phyloP scores from a whole-genome alignment of 1,140 invertebrate species.

The Nasonia longicornis region DNA sequence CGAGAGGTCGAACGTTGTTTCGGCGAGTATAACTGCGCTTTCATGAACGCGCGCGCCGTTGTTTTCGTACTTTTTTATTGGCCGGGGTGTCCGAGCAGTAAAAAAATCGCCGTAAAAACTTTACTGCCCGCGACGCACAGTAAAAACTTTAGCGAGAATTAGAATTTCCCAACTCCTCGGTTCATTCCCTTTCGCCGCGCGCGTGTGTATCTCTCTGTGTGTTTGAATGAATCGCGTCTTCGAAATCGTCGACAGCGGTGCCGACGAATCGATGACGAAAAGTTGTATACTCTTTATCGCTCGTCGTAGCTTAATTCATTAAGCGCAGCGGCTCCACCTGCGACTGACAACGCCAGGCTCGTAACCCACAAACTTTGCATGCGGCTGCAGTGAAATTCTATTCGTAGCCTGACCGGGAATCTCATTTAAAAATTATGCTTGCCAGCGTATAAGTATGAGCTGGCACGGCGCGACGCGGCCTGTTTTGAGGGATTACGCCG shows the following conservation, averaged over 20 bases:
- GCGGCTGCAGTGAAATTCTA: slow-evolving; percentile 1
- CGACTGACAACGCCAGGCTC: too few relatives aligned
- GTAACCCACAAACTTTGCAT: slow-evolving; percentile 14
- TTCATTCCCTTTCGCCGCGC: neutral
- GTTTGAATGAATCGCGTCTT: too few relatives aligned
- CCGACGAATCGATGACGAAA: too few relatives aligned
- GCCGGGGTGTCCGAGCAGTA: neutral
- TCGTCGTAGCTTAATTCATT: too few relatives aligned
- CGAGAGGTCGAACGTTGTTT: neutral
- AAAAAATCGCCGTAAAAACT: slow-evolving; percentile 1
- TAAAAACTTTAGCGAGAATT: neutral
- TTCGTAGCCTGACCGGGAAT: slow-evolving; percentile 5
- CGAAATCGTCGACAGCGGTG: too few relatives aligned
- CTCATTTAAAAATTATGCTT: slow-evolving; percentile 27
- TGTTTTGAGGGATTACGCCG: slow-evolving; percentile 4
- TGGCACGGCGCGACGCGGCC: neutral
- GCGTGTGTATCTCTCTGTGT: too few relatives aligned
- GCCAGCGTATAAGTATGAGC: neutral
- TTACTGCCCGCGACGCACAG: neutral
- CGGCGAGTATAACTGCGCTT: neutral
- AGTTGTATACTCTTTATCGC: too few relatives aligned
- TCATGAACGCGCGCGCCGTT: neutral
- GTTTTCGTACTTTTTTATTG: neutral
- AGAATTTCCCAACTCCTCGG: neutral
- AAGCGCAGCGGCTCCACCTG: too few relatives aligned